These are phyloP conservation scores for Camarhynchus parvulus DNA, from an alignment of 2,113 vertebrate genomes.

Conservation along the genomic window DNA sequence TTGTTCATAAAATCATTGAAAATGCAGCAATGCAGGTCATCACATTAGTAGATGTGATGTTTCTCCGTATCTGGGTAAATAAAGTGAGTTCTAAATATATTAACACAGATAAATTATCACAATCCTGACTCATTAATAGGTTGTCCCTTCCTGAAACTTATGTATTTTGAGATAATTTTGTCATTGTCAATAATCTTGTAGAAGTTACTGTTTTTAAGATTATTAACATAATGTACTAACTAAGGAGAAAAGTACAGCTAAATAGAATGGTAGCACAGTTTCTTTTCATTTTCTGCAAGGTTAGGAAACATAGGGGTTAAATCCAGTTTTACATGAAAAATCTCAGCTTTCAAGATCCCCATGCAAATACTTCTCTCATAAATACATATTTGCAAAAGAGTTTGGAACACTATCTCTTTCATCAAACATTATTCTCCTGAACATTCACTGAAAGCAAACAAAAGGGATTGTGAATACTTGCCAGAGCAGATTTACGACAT, in stretches of 20 bases:
- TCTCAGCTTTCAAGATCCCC: not conserved
- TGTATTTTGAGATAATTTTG: not conserved
- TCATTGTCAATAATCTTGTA: not conserved
- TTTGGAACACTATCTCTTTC: slow-evolving; percentile 40
- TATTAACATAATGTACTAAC: not conserved
- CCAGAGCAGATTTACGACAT: not conserved
- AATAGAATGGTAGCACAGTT: not conserved
- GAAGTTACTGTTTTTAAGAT: not conserved
- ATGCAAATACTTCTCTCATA: not conserved
- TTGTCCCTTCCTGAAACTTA: not conserved
- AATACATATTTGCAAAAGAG: slow-evolving; percentile 42
- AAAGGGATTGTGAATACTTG: not conserved
- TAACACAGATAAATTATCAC: not conserved
- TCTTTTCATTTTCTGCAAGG: not conserved
- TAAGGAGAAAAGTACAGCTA: not conserved
- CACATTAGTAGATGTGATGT: not conserved
- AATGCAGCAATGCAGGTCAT: not conserved
- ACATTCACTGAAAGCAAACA: slow-evolving; percentile 31
- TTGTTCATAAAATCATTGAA: not conserved
- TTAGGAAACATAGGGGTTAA: not conserved
- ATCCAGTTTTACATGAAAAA: not conserved
- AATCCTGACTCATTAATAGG: not conserved
- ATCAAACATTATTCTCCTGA: slow-evolving; percentile 27
- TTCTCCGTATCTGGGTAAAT: not conserved
- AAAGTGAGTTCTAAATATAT: not conserved